Conservation (phyloP, 2,888 invertebrate genomes). For the Apamea sordens region DNA sequence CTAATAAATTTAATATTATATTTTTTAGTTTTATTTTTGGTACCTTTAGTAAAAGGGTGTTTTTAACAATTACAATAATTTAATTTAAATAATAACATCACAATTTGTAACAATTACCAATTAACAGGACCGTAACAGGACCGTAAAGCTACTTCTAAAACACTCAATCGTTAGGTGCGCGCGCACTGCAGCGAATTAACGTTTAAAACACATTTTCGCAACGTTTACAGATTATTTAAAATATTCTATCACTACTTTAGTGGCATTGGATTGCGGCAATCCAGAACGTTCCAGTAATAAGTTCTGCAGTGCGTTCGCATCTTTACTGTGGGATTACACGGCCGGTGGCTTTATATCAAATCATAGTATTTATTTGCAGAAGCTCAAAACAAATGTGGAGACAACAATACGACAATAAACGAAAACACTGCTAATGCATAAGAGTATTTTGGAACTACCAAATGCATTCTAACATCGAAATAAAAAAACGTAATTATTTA, state of each 20-base stretch:
- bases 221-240: background rate
- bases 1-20: slow-evolving; percentile 91
- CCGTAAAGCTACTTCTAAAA: slow-evolving; percentile 53
- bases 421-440: background rate
- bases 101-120: slow-evolving; percentile 59
- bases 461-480: background rate
- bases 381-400: slow-evolving; percentile 2
- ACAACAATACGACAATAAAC: background rate
- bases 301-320: slow-evolving; percentile 11
- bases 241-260: background rate
- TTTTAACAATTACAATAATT: slow-evolving; percentile 57
- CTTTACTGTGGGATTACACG: slow-evolving; percentile 20
- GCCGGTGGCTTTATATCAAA: slow-evolving; percentile 24
- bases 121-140: slow-evolving; percentile 47
- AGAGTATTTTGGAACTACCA: background rate
- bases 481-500: background rate
- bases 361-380: slow-evolving; percentile 48
- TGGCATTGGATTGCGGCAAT: background rate
- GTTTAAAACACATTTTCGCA: background rate
- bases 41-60: slow-evolving; percentile 8
- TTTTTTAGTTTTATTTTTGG: slow-evolving; percentile 77
- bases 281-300: background rate
- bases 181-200: slow-evolving; percentile 17
- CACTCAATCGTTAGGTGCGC: slow-evolving; percentile 11
- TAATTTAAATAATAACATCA: slow-evolving; percentile 67